These are phyloP conservation scores for Elymnias hypermnestra DNA, from an alignment of 1,140 invertebrate species.

Conservation along the genomic window DNA sequence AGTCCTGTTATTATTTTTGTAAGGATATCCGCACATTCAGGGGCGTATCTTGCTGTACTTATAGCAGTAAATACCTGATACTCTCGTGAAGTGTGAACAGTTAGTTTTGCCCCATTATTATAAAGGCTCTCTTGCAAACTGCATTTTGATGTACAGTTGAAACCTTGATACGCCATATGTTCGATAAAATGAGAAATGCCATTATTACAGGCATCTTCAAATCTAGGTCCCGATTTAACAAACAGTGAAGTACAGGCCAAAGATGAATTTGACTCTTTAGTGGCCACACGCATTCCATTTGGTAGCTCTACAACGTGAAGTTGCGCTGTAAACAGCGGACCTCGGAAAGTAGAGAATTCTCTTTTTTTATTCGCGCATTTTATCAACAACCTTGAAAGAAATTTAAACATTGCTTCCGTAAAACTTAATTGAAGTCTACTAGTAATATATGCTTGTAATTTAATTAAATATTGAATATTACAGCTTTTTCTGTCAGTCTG, in stretches of 20 bases:
- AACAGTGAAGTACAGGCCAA: conserved; percentile 83
- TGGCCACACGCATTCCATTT: conserved; percentile 45
- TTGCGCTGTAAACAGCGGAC: not conserved
- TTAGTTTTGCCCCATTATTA: conserved; percentile 84
- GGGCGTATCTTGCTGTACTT: conserved; percentile 78
- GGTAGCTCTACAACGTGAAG: conserved; percentile 15
- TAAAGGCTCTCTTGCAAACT: conserved; percentile 82
- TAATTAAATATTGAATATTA: too few species aligned
- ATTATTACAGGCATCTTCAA: conserved; percentile 83
- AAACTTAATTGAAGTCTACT: too few species aligned
- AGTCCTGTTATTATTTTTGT: conserved; percentile 83
- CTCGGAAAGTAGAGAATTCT: not conserved
- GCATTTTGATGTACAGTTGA: conserved; percentile 78
- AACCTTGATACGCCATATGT: conserved; percentile 89
- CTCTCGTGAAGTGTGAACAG: conserved; percentile 86
- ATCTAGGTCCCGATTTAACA: conserved; percentile 85
- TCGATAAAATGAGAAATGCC: conserved; percentile 88
- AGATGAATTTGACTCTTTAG: conserved; percentile 30
- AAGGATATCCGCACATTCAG: conserved; percentile 80
- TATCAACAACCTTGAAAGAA: not conserved
- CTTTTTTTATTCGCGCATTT: not conserved
- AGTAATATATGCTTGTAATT: too few species aligned
- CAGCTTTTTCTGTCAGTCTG: too few species aligned
- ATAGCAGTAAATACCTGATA: conserved; percentile 87
- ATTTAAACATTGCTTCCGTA: conserved; percentile 2